Base-by-base conservation (phyloP, 2,113 vertebrate genomes). In the Aptenodytes patagonicus region DNA sequence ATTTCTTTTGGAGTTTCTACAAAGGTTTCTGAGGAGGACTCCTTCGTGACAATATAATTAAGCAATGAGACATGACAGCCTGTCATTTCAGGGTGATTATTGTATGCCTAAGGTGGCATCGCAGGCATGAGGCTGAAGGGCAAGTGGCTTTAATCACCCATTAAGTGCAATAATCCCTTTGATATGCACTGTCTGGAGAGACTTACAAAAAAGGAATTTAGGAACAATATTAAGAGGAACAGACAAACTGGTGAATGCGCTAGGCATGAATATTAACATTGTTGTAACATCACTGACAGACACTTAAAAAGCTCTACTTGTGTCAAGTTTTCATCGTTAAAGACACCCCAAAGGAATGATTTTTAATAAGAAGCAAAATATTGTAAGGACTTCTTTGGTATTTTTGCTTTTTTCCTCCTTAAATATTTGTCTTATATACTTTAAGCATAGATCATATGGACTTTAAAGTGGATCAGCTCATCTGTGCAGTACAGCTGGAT, bases 151-250 rank as follows among this genome's bases (percentile, higher is more conserved):
- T 97, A 97, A 97, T 97, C 95, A 95, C 76, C 75, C 65, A 38
- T 70, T 93, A 93, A 96, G 78, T 94, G 78, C 78, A 94, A 65
- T 96, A 97, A 98, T 97, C 95, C 94, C 58, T 96, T 96, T 96
- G 91, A 97, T 97, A 94, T 18, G 11, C 49, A 38, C 69, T 91
- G 83, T 95, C 96, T 97, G 86, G 75, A 95, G 75, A 93, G 24
- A 76, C 91, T 96, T 91, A 90, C 46, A 83, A 82, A 93, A 93
- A 96, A 88, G 62, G 86, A 92, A 83, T 93, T 94, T 79, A 83
- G 69, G 75, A 94, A 68, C 85, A 93, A 34, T 90, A 83, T 84
- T 84, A 84, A 83, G 79, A 91, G 29, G 38, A 96, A 78, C 66
- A 94, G 92, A 90, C 54, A 87, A 94, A 84, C 78, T 84, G 36